Conservation (phyloP, 2,797 vertebrate genomes). For the Enteromius radiatus region DNA sequence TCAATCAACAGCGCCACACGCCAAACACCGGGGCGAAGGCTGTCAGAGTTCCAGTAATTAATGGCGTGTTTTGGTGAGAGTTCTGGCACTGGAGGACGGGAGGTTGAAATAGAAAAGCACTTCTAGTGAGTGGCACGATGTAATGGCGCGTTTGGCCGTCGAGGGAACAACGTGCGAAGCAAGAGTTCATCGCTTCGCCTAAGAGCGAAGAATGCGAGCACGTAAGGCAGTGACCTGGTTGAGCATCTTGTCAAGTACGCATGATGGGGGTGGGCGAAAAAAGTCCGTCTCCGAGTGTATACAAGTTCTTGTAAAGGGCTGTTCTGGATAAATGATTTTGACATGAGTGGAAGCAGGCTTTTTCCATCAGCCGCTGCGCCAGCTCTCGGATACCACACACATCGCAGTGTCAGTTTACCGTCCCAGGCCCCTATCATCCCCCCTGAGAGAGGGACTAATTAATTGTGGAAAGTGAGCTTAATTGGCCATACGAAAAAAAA, state of each 20-base stretch:
- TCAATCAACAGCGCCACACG: slow-evolving; percentile 81
- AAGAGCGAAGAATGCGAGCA: slow-evolving; percentile 9
- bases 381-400: slow-evolving; percentile 93
- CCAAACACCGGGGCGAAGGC: slow-evolving; percentile 72
- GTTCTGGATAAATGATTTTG: slow-evolving; percentile 88
- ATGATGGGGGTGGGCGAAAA: slow-evolving; percentile 39
- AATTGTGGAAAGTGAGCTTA: slow-evolving; percentile 84
- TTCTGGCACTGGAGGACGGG: slow-evolving; percentile 16
- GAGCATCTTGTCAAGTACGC: slow-evolving; percentile 30
- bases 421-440: slow-evolving; percentile 82
- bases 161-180: not conserved
- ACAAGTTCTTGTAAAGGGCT: slow-evolving; percentile 71
- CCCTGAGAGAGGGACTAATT: slow-evolving; percentile 81
- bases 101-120: slow-evolving; percentile 10
- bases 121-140: not conserved
- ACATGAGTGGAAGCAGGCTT: slow-evolving; percentile 95
- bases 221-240: slow-evolving; percentile 16
- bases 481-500: slow-evolving; percentile 70
- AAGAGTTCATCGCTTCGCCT: not conserved
- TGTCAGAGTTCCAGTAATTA: slow-evolving; percentile 54
- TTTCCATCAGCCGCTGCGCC: slow-evolving; percentile 91
- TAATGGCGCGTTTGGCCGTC: not conserved
- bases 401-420: slow-evolving; percentile 93
- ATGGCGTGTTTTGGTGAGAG: slow-evolving; percentile 48
- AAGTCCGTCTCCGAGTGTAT: slow-evolving; percentile 63